A percentile compares a stretch with the other conserved stretches of the same genome.
phyloP scores from a whole-genome alignment of 2,888 invertebrate genomes.

The Ptilodon capucinus region DNA sequence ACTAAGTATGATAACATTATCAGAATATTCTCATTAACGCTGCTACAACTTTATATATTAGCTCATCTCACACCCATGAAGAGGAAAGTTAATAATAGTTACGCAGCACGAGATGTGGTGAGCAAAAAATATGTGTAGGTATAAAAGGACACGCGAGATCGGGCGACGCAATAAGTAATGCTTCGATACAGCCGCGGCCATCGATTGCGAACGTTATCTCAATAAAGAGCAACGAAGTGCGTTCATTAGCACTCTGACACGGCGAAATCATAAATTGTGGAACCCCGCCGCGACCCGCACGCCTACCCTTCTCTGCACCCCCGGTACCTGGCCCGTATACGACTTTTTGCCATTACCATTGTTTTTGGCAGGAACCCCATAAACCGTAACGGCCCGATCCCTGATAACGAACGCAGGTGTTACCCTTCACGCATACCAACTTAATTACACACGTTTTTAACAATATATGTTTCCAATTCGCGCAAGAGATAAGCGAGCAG shows the following conservation, averaged over 20 bases:
- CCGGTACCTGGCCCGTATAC: constrained; percentile 68
- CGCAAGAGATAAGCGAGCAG: constrained; percentile 63
- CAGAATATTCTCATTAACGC: constrained; percentile 51
- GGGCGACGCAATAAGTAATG: constrained; percentile 72
- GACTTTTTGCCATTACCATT: constrained; percentile 78
- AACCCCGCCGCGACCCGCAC: constrained; percentile 76
- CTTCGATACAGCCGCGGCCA: constrained; percentile 55
- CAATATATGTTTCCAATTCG: constrained; percentile 62
- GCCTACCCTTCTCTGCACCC: constrained; percentile 63
- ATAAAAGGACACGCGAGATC: constrained; percentile 73
- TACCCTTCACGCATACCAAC: constrained; percentile 72
- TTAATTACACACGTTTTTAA: constrained; percentile 74
- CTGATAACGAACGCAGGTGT: constrained; percentile 76
- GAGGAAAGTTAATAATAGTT: constrained; percentile 65
- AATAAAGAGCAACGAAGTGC: constrained; percentile 81
- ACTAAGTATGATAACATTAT: constrained; percentile 40
- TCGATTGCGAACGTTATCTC: constrained; percentile 78
- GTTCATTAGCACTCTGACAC: constrained; percentile 82
- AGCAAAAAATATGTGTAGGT: constrained; percentile 64
- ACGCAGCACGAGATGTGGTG: constrained; percentile 61
- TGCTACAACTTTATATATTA: constrained; percentile 60
- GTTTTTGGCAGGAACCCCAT: constrained; percentile 74
- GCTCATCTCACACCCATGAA: constrained; percentile 53
- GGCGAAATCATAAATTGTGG: constrained; percentile 80
- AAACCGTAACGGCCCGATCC: constrained; percentile 76